phyloP scores from a whole-genome alignment of 2,797 vertebrate genomes.

The Staurois parvus region DNA sequence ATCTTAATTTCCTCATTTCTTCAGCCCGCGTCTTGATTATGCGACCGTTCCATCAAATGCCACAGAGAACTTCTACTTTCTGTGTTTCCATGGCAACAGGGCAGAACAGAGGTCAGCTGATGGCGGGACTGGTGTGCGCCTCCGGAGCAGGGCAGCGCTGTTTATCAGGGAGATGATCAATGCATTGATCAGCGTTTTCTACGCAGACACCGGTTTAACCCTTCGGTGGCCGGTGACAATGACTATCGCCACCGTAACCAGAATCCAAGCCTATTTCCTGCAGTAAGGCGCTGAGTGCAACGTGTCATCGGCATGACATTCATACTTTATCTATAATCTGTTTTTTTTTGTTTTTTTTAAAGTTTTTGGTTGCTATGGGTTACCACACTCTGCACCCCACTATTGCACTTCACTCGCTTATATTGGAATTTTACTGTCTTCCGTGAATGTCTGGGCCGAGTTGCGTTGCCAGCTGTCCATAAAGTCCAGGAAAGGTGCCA shows the following conservation, averaged over 20 bases:
- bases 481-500: not conserved
- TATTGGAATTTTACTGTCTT: too few species aligned
- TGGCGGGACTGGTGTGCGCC: not conserved
- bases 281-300: not conserved
- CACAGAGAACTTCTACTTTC: not conserved
- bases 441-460: too few species aligned
- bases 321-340: not conserved
- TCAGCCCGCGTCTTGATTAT: slow-evolving; percentile 27
- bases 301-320: too few species aligned
- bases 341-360: not conserved
- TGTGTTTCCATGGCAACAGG: slow-evolving; percentile 53
- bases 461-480: not conserved
- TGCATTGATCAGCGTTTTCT: slow-evolving; percentile 3
- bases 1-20: slow-evolving; percentile 40
- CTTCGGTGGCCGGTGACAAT: not conserved
- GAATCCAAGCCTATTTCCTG: not conserved
- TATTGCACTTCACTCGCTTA: too few species aligned
- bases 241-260: not conserved
- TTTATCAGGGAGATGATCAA: slow-evolving; percentile 10
- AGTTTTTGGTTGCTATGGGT: not conserved
- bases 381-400: not conserved
- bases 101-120: slow-evolving; percentile 54
- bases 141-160: slow-evolving; percentile 1
- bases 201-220: not conserved
- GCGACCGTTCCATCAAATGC: slow-evolving; percentile 8